Evolutionary conservation across 2,888 invertebrate genomes (phyloP).

Genomic region (Synanthedon tipuliformis): DNA sequence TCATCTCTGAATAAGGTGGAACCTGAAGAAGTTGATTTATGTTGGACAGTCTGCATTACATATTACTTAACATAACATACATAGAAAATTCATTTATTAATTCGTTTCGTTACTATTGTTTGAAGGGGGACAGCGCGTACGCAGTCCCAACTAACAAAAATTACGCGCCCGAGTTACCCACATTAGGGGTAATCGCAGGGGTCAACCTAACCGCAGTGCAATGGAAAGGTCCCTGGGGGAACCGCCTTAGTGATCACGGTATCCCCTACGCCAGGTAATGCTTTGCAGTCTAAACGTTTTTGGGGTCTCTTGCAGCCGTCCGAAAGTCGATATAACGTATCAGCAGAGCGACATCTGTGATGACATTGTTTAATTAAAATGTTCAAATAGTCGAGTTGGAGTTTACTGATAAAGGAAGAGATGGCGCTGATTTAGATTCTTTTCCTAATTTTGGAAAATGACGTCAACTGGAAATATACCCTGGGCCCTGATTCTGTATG

Average conservation of each 20-base stretch:
- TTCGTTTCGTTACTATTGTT: no score
- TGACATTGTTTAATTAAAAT: background rate
- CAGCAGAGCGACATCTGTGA: background rate
- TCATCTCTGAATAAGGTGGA: no score
- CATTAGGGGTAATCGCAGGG: no score
- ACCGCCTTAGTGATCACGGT: constrained; percentile 7
- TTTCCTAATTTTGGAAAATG: no score
- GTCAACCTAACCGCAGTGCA: constrained; percentile 2
- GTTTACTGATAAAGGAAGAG: no score
- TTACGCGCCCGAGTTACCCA: no score
- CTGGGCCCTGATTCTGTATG: no score
- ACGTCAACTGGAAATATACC: no score
- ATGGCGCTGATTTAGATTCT: no score
- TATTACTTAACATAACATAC: no score
- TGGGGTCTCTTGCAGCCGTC: background rate
- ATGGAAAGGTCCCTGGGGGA: constrained; percentile 7
- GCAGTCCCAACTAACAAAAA: constrained; percentile 5
- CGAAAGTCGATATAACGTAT: background rate
- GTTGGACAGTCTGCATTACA: no score
- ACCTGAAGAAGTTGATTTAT: no score
- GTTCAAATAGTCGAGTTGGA: background rate
- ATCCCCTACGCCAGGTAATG: constrained; percentile 8
- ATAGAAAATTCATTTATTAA: background rate
- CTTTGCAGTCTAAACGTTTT: background rate
- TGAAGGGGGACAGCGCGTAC: constrained; percentile 7